Percentiles rank a stretch among this genome's conserved stretches.
Evolutionary conservation across 30 jellyfish, hydroid and myxozoan genomes (phyloP).

Genomic region (Rhopilema esculentum): DNA sequence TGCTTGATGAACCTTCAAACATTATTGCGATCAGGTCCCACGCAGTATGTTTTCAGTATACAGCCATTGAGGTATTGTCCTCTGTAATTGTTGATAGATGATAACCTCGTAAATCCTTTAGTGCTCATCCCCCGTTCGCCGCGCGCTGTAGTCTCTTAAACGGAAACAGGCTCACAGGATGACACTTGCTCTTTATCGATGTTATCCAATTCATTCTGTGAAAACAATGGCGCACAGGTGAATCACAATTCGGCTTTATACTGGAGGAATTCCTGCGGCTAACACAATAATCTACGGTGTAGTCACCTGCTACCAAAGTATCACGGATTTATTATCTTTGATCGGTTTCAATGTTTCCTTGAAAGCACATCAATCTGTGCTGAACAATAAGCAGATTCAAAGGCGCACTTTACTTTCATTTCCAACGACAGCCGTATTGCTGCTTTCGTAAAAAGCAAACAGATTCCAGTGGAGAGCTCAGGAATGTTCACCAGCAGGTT

Average conservation of each 20-base stretch:
- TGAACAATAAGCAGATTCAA: slow-evolving; percentile 37
- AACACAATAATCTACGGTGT: slow-evolving; percentile 67
- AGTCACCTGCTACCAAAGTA: slow-evolving; percentile 91
- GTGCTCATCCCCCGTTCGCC: slow-evolving; percentile 27
- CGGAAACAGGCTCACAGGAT: slow-evolving; percentile 74
- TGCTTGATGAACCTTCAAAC: background rate
- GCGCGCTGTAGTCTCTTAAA: background rate
- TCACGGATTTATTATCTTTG: slow-evolving; percentile 62
- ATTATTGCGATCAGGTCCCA: background rate
- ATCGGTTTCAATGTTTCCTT: slow-evolving; percentile 59
- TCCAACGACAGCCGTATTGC: slow-evolving; percentile 36
- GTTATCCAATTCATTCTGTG: slow-evolving; percentile 62
- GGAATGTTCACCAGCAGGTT: slow-evolving; percentile 57
- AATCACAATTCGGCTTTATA: slow-evolving; percentile 73
- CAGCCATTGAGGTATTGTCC: no score
- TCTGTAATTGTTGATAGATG: background rate
- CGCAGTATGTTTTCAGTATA: no score
- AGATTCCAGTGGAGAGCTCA: slow-evolving; percentile 35
- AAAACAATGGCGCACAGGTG: slow-evolving; percentile 90
- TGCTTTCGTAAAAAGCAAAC: slow-evolving; percentile 16
- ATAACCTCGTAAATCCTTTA: background rate
- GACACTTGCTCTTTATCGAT: slow-evolving; percentile 73
- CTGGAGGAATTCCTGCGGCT: slow-evolving; percentile 84
- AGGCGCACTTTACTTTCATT: slow-evolving; percentile 40
- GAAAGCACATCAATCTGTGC: slow-evolving; percentile 53